Evolutionary conservation across 2,888 invertebrate species (phyloP).

Genomic region (Chalcosyrphus nemorum): DNA sequence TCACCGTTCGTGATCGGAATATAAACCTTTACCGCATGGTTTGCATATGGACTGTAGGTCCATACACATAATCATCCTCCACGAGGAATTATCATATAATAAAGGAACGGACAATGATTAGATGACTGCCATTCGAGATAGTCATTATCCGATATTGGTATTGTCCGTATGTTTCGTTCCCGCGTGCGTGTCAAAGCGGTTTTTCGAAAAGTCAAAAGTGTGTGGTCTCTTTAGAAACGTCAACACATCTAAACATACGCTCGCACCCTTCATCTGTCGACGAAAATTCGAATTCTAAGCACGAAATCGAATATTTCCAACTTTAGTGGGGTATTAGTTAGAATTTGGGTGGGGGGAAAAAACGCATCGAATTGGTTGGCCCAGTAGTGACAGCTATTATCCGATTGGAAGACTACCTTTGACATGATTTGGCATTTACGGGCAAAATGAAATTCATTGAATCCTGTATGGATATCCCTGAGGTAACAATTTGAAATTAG

Average conservation of each 20-base stretch:
- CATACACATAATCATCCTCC: constrained; percentile 49
- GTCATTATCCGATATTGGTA: constrained; percentile 33
- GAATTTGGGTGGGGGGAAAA: no score
- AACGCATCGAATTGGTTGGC: neutral
- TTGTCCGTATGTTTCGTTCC: neutral
- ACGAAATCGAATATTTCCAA: constrained; percentile 5
- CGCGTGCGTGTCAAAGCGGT: neutral
- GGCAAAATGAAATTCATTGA: neutral
- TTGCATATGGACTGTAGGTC: constrained; percentile 42
- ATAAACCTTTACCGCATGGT: constrained; percentile 36
- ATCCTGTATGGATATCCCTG: neutral
- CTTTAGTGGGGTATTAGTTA: neutral
- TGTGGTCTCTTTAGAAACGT: neutral
- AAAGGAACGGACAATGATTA: constrained; percentile 48
- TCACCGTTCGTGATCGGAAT: constrained; percentile 66
- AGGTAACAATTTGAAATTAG: neutral
- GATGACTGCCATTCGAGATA: constrained; percentile 41
- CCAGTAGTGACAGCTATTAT: neutral
- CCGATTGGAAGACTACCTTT: neutral
- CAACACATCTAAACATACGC: neutral
- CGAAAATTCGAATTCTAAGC: constrained; percentile 1
- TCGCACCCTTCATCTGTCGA: neutral
- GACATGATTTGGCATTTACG: neutral
- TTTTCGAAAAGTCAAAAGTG: neutral
- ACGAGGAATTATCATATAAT: constrained; percentile 63